Evolutionary conservation across 2,113 vertebrate genomes (phyloP).

Genomic region (Sceloporus tristichus): DNA sequence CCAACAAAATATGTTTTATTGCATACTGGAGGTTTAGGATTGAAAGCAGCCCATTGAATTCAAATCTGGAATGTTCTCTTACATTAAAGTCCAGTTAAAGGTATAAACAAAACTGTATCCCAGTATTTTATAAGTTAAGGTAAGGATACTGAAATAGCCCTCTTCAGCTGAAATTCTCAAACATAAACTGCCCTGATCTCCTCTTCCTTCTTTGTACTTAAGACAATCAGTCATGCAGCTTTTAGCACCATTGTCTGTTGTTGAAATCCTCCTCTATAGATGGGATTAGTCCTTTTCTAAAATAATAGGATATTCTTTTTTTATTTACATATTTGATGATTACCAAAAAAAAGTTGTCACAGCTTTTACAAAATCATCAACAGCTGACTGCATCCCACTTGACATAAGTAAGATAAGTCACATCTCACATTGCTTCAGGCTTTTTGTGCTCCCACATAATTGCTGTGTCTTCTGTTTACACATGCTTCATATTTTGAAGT

Average conservation of each 20-base stretch:
- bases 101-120: background rate
- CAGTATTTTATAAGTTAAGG: background rate
- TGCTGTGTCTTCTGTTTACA: slow-evolving; percentile 1
- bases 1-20: background rate
- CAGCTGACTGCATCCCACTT: background rate
- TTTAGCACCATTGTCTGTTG: background rate
- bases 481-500: background rate
- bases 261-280: background rate
- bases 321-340: background rate
- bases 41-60: background rate
- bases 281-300: background rate
- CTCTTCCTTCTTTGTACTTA: slow-evolving; percentile 56
- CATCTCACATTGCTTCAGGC: background rate
- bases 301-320: background rate
- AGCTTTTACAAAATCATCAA: background rate
- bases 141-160: slow-evolving; percentile 57
- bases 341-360: slow-evolving; percentile 6
- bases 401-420: background rate
- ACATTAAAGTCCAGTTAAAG: background rate
- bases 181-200: slow-evolving; percentile 47
- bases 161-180: slow-evolving; percentile 47
- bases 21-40: background rate
- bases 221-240: slow-evolving; percentile 11
- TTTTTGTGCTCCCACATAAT: background rate
- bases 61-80: background rate